Evolutionary conservation across 2,888 invertebrate genomes (phyloP).

Genomic region (Pasiphila rectangulata): DNA sequence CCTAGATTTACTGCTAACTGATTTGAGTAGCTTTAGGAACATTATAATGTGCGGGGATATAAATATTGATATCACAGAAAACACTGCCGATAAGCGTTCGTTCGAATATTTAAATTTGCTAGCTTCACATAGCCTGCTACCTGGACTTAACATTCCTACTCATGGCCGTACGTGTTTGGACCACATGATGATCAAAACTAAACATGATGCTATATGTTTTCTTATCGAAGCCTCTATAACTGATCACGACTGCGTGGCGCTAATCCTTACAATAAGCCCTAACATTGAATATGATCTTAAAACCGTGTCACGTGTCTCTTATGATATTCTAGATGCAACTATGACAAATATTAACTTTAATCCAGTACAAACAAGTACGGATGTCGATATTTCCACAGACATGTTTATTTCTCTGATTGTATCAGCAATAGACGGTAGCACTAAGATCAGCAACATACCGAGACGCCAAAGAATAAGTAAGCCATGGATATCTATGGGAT

Average conservation of each 20-base stretch:
- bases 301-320: not conserved
- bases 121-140: not conserved
- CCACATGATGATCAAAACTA: constrained; percentile 1
- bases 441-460: not conserved
- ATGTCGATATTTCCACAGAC: not conserved
- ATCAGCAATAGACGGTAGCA: not conserved
- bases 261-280: too few species aligned
- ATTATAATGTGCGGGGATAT: not conserved
- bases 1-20: not conserved
- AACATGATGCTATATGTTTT: not conserved
- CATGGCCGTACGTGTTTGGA: constrained; percentile 1
- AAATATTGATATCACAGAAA: not conserved
- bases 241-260: constrained; percentile 3
- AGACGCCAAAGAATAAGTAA: not conserved
- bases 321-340: not conserved
- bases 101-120: not conserved
- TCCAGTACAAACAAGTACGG: not conserved
- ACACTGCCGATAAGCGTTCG: not conserved
- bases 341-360: not conserved
- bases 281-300: too few species aligned
- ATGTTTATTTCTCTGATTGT: too few species aligned
- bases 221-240: not conserved
- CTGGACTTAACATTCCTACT: not conserved
- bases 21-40: not conserved
- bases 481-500: not conserved